Conservation (phyloP, 2,113 vertebrate genomes). For the Rhinichthys klamathensis region DNA sequence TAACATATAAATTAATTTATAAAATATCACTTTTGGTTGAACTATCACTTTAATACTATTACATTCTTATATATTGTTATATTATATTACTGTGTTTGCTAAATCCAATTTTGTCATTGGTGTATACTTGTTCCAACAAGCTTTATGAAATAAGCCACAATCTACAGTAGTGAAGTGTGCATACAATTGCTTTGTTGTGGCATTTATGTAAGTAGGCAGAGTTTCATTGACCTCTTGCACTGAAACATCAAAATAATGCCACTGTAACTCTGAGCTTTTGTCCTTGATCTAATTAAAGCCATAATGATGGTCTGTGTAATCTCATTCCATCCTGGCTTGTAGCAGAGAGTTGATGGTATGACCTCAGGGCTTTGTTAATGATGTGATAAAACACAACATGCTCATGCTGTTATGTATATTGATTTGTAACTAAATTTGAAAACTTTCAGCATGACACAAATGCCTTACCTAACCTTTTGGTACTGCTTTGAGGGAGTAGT, state of each 20-base stretch:
- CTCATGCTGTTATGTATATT: background rate
- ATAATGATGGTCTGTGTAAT: slow-evolving; percentile 12
- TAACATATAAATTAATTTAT: background rate
- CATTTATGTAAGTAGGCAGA: background rate
- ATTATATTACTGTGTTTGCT: background rate
- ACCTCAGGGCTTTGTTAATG: background rate
- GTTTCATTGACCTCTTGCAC: background rate
- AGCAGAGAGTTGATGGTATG: slow-evolving; percentile 13
- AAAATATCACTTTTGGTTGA: background rate
- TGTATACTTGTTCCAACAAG: background rate
- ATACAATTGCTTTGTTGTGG: background rate
- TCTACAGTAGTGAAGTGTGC: background rate
- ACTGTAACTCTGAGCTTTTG: background rate
- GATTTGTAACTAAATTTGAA: background rate
- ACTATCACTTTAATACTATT: background rate
- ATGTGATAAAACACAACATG: slow-evolving; percentile 26
- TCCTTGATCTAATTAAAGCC: background rate
- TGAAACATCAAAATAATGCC: background rate
- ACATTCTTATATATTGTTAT: background rate
- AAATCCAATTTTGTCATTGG: background rate
- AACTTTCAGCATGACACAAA: background rate
- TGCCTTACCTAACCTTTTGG: slow-evolving; percentile 10
- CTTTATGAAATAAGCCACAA: background rate
- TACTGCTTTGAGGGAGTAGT: slow-evolving; percentile 15
- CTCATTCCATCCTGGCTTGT: slow-evolving; percentile 17